Conservation (phyloP, 2,888 invertebrate genomes). For the Drosophila paracracens region DNA sequence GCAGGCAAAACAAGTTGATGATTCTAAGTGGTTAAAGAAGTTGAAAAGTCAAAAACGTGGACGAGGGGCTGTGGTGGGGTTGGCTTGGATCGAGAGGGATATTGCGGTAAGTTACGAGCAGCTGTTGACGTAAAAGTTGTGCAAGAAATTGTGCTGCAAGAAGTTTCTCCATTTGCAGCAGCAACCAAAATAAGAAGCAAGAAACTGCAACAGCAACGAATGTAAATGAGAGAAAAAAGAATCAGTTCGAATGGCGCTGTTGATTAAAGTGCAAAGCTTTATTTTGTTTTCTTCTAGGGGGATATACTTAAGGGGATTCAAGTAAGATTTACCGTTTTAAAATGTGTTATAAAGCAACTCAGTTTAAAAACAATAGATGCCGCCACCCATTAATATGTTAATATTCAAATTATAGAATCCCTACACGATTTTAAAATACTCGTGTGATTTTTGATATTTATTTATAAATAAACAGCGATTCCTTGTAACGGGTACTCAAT, state of each 20-base stretch:
- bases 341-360: background rate
- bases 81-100: background rate
- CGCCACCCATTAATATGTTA: background rate
- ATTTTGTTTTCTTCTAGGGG: background rate
- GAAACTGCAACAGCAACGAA: conserved; percentile 4
- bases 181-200: background rate
- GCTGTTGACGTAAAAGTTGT: conserved; percentile 69
- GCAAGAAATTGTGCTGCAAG: conserved; percentile 48
- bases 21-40: conserved; percentile 79
- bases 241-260: conserved; percentile 2
- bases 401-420: background rate
- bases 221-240: conserved; percentile 18
- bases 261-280: conserved; percentile 22
- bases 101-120: conserved; percentile 46
- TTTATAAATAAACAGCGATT: background rate
- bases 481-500: background rate
- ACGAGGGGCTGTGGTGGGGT: conserved; percentile 17
- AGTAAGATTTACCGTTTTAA: background rate
- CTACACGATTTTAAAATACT: background rate
- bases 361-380: background rate
- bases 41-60: conserved; percentile 74
- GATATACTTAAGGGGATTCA: background rate
- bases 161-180: conserved; percentile 57
- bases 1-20: conserved; percentile 74
- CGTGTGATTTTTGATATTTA: background rate